A percentile compares a stretch with the other conserved stretches of the same genome.
Evolutionary conservation across 2,888 invertebrate species (phyloP).

Genomic region (Odontomyia ornata): DNA sequence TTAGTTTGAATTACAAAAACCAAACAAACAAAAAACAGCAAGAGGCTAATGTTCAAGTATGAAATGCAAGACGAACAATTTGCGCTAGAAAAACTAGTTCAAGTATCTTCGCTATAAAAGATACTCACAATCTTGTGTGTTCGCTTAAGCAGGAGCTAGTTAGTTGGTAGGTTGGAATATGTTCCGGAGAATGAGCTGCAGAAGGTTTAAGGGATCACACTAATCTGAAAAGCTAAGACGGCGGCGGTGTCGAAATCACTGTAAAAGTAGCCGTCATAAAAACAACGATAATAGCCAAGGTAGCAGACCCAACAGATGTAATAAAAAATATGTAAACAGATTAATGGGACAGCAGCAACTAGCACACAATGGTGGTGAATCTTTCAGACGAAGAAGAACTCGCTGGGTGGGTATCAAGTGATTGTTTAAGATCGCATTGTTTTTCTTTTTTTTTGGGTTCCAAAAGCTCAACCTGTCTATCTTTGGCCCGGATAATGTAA

Average conservation of each 20-base stretch:
- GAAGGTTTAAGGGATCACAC: neutral
- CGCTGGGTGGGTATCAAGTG: neutral
- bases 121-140: neutral
- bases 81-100: slow-evolving; percentile 26
- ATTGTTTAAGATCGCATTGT: neutral
- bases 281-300: slow-evolving; percentile 9
- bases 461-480: too few species aligned
- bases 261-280: slow-evolving; percentile 18
- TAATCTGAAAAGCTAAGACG: neutral
- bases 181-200: neutral
- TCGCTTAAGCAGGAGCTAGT: neutral
- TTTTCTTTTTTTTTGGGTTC: neutral
- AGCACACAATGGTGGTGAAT: neutral
- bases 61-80: slow-evolving; percentile 12
- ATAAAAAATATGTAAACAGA: slow-evolving; percentile 4
- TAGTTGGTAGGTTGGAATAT: neutral
- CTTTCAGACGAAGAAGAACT: neutral
- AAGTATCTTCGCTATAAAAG: slow-evolving; percentile 10
- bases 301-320: neutral
- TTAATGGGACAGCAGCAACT: slow-evolving; percentile 10
- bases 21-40: neutral
- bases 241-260: slow-evolving; percentile 18
- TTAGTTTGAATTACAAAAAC: slow-evolving; percentile 22
- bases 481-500: too few species aligned
- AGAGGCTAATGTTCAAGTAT: slow-evolving; percentile 17